phyloP scores from a whole-genome alignment of 2,888 invertebrate genomes.

The Lasius platythorax region DNA sequence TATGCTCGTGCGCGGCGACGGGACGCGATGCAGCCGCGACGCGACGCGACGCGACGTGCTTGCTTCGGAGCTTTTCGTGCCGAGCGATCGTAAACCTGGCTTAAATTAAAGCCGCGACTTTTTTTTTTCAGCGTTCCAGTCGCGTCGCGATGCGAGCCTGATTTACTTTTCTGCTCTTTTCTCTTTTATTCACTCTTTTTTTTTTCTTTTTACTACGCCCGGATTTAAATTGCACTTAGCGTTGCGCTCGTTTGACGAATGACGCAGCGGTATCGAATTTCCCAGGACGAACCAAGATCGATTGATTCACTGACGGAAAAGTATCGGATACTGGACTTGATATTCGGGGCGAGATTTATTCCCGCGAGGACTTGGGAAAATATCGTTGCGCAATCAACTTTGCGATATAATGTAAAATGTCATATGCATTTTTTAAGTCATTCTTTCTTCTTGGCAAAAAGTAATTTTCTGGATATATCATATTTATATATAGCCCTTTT shows the following conservation, averaged over 20 bases:
- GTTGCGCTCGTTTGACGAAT: constrained; percentile 50
- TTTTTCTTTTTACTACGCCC: constrained; percentile 4
- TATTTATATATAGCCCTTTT: not conserved
- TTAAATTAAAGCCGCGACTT: constrained; percentile 71
- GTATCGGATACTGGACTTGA: constrained; percentile 9
- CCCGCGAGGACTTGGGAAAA: not conserved
- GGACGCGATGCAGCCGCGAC: constrained; percentile 22
- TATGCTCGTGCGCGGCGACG: constrained; percentile 26
- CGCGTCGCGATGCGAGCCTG: constrained; percentile 50
- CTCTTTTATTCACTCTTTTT: constrained; percentile 25
- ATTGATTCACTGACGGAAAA: constrained; percentile 39
- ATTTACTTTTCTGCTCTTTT: constrained; percentile 41
- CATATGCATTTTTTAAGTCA: not conserved
- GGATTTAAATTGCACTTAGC: constrained; percentile 59
- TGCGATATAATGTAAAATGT: constrained; percentile 2
- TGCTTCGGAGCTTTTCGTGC: constrained; percentile 57
- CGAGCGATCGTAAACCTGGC: constrained; percentile 68
- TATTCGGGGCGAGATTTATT: constrained; percentile 34
- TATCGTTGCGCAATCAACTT: not conserved
- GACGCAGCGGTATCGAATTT: constrained; percentile 45
- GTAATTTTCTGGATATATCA: not conserved
- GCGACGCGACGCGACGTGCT: constrained; percentile 45
- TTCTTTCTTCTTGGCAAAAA: not conserved
- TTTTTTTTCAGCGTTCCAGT: constrained; percentile 51
- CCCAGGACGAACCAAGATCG: constrained; percentile 41